A percentile compares a stretch with the other conserved stretches of the same genome.
Conservation (phyloP, 64 coral and sea anemone genomes). For the Montipora cactus region DNA sequence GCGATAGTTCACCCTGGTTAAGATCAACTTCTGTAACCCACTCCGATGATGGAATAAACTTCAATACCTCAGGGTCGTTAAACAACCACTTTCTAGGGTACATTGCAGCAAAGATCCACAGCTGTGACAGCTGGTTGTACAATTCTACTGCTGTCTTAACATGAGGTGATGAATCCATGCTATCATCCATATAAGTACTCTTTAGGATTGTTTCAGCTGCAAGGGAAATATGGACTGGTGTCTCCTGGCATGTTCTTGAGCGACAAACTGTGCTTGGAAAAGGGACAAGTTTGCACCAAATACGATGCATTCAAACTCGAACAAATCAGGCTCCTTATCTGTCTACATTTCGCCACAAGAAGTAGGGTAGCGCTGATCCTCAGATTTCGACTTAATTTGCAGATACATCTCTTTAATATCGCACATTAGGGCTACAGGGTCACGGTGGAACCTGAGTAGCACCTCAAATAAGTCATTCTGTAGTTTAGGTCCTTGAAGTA, state of each 20-base stretch:
- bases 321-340: not conserved
- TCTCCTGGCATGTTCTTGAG: slow-evolving; percentile 37
- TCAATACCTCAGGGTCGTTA: not conserved
- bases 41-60: not conserved
- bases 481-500: slow-evolving; percentile 55
- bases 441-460: slow-evolving; percentile 50
- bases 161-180: not conserved
- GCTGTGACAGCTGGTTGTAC: slow-evolving; percentile 9
- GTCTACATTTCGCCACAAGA: slow-evolving; percentile 7
- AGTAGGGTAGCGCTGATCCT: slow-evolving; percentile 37
- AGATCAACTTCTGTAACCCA: slow-evolving; percentile 27
- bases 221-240: too few relatives aligned
- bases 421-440: not conserved
- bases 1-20: not conserved
- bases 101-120: slow-evolving; percentile 3
- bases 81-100: slow-evolving; percentile 15
- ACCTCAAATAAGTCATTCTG: slow-evolving; percentile 45
- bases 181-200: not conserved
- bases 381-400: slow-evolving; percentile 7
- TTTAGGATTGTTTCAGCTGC: too few relatives aligned
- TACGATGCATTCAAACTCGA: not conserved
- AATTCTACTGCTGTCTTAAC: slow-evolving; percentile 14
- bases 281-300: not conserved
- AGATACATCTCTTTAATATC: slow-evolving; percentile 12
- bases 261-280: slow-evolving; percentile 34